A percentile compares a stretch with the other conserved stretches of the same genome.
phyloP scores from a whole-genome alignment of 2,113 vertebrate genomes.

The Procapra przewalskii region DNA sequence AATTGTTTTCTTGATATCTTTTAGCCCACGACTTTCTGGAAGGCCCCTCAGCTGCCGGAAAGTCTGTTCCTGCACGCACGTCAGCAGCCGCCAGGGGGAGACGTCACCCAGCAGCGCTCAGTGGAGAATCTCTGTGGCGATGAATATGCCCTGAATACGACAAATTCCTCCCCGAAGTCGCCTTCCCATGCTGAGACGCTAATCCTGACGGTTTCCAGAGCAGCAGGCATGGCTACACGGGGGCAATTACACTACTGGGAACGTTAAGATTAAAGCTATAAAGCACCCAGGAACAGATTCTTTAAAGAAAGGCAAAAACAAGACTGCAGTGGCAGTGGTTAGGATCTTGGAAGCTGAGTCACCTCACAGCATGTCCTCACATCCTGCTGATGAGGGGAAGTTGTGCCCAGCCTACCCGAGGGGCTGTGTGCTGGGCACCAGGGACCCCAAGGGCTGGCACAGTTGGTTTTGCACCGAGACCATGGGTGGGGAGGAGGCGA shows the following conservation, averaged over 20 bases:
- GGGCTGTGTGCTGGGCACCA: background rate
- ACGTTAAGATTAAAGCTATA: background rate
- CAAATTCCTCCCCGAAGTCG: background rate
- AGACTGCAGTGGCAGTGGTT: background rate
- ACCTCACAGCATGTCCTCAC: background rate
- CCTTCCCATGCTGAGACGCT: background rate
- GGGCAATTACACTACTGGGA: background rate
- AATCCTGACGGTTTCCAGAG: background rate
- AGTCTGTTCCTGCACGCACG: background rate
- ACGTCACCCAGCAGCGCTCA: background rate
- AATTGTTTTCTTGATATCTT: background rate
- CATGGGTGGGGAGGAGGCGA: background rate
- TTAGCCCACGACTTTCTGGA: background rate
- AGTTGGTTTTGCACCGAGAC: background rate
- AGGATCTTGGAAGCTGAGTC: background rate
- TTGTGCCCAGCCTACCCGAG: background rate
- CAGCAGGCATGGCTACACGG: background rate
- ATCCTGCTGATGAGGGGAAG: fast-evolving
- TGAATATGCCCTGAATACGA: fast-evolving
- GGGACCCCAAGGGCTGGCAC: background rate
- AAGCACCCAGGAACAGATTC: background rate
- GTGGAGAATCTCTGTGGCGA: background rate
- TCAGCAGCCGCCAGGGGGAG: constrained; percentile 18
- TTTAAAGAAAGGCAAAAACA: background rate
- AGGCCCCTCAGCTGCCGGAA: fast-evolving